phyloP scores from a whole-genome alignment of 2,888 invertebrate genomes.

The Tetragonisca angustula region DNA sequence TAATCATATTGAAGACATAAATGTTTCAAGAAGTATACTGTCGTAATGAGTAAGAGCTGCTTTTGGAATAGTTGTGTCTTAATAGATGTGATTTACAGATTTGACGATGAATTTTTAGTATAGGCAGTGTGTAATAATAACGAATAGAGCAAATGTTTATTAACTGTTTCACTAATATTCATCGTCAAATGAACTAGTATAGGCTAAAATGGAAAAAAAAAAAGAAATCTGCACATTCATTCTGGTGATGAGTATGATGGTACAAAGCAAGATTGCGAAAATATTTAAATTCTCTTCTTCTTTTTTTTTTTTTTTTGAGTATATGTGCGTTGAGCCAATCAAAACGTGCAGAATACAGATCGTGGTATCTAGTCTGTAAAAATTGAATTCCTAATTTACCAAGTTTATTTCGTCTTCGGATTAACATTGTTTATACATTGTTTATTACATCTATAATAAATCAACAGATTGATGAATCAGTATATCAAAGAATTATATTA shows the following conservation, averaged over 20 bases:
- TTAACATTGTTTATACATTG: constrained; percentile 18
- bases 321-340: constrained; percentile 13
- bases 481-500: background rate
- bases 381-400: constrained; percentile 53
- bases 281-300: constrained; percentile 29
- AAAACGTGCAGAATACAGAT: constrained; percentile 33
- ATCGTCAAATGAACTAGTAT: constrained; percentile 44
- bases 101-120: constrained; percentile 51
- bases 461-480: background rate
- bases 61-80: constrained; percentile 58
- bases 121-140: constrained; percentile 20
- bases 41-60: constrained; percentile 35
- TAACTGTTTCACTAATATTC: constrained; percentile 32
- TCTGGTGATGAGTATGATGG: constrained; percentile 53
- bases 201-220: constrained; percentile 25
- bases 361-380: constrained; percentile 67
- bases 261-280: constrained; percentile 53
- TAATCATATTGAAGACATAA: background rate
- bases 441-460: background rate
- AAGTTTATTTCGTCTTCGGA: constrained; percentile 22
- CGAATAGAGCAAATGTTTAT: constrained; percentile 9
- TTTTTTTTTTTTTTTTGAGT: background rate
- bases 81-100: constrained; percentile 36
- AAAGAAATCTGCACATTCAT: constrained; percentile 33
- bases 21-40: constrained; percentile 12